Conservation (phyloP, 2,797 vertebrate species). For the Acrocephalus scirpaceus region DNA sequence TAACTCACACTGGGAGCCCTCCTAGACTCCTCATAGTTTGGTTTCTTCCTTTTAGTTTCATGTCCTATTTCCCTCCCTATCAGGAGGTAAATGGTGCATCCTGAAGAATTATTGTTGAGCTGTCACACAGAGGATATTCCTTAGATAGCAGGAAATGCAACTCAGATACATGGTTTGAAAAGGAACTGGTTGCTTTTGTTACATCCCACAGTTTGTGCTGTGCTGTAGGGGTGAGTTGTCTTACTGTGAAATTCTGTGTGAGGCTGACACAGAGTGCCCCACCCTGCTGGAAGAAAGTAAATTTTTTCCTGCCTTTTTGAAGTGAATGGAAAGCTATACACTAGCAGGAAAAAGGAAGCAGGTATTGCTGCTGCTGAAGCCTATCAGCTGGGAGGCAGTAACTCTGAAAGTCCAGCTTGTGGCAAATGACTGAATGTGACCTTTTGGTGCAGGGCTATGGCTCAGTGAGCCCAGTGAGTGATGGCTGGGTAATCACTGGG, state of each 20-base stretch:
- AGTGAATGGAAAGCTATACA: neutral
- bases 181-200: neutral
- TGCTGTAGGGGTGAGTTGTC: neutral
- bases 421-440: neutral
- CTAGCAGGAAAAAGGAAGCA: neutral
- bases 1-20: neutral
- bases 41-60: neutral
- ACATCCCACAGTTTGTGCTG: neutral
- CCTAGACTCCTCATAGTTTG: neutral
- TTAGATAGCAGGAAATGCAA: neutral
- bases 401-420: neutral
- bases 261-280: neutral
- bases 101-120: neutral
- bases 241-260: neutral
- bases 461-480: conserved; percentile 45
- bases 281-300: neutral
- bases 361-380: neutral
- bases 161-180: neutral
- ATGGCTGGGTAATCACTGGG: neutral
- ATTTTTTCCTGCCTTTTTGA: neutral
- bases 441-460: neutral
- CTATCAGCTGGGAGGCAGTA: neutral
- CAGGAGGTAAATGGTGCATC: neutral
- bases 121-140: neutral
- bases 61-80: neutral